Evolutionary conservation across 2,888 invertebrate species (phyloP), one percentile per base, ranked within the genome.

Genomic region (Salticus scenicus): DNA sequence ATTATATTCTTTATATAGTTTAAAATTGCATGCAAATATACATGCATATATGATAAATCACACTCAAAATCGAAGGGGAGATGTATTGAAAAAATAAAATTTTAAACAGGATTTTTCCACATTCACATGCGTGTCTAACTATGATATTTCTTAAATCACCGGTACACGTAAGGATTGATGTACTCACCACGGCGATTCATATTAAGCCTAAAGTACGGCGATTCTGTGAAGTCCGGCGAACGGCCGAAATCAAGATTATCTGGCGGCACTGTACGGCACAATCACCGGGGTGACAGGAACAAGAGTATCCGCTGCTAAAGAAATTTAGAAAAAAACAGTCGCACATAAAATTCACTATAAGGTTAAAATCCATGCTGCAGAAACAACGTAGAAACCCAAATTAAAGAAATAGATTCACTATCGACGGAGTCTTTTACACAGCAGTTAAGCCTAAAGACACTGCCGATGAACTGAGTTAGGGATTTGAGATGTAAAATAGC

Each of bases 151-250:
- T n/a, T n/a, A n/a, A n/a, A n/a, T n/a, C n/a, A n/a, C n/a, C n/a
- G n/a, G n/a, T n/a, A n/a, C n/a, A n/a, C n/a, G n/a, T n/a, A n/a
- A n/a, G n/a, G n/a, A n/a, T n/a, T n/a, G n/a, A 10, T 37, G 63
- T 63, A 84, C 83, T 84, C 67, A 77, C 83, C 72, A 41, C 66
- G 24, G 27, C 77, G 31, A 24, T 4, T 28, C 17, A 28, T 14
- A 31, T 37, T 84, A 84, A 77, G 77, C 83, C 83, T 84, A 84
- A 77, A 83, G 37, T 72, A 77, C 83, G 83, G 83, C 28, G 67
- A 17, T 24, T 41, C 28, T 42, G 30, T 20, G 64, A 63, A 72
- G 51, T 37, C 30, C 57, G 17, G 27, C 41, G 17, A 27, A 17
- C 73, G 77, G 73, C 72, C 31, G 33, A 33, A 27, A 14, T 41